Evolutionary conservation across 1,140 invertebrate genomes (phyloP).

Genomic region (Caerostris extrusa): DNA sequence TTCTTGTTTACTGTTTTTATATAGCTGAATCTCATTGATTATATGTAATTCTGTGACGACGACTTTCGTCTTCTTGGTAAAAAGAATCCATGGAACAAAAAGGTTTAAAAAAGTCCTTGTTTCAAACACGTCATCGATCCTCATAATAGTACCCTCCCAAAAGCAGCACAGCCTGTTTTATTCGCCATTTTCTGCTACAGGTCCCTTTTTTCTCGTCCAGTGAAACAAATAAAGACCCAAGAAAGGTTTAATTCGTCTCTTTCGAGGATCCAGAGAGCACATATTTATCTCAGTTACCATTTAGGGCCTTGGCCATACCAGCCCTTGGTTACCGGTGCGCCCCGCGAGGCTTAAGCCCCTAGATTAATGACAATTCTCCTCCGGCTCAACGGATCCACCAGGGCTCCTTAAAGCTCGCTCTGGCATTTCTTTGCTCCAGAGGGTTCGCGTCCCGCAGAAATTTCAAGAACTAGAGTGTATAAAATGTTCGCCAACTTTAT

Average conservation of each 20-base stretch:
- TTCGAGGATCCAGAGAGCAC: constrained; percentile 14
- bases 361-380: constrained; percentile 66
- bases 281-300: constrained; percentile 68
- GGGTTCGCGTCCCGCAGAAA: no score
- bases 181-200: neutral
- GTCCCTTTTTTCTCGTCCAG: neutral
- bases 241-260: constrained; percentile 61
- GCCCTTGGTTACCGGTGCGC: neutral
- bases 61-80: neutral
- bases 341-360: constrained; percentile 43
- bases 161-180: no score
- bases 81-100: neutral
- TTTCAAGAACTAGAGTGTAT: no score
- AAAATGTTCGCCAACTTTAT: no score
- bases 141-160: neutral
- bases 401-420: no score
- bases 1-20: no score
- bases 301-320: constrained; percentile 28
- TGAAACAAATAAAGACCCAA: neutral
- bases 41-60: neutral
- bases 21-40: no score
- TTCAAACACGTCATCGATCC: neutral
- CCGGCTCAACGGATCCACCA: constrained; percentile 19
- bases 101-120: neutral
- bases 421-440: no score